These are phyloP conservation scores for Myopa tessellatipennis DNA, from an alignment of 2,888 invertebrate genomes.

Conservation along the genomic window DNA sequence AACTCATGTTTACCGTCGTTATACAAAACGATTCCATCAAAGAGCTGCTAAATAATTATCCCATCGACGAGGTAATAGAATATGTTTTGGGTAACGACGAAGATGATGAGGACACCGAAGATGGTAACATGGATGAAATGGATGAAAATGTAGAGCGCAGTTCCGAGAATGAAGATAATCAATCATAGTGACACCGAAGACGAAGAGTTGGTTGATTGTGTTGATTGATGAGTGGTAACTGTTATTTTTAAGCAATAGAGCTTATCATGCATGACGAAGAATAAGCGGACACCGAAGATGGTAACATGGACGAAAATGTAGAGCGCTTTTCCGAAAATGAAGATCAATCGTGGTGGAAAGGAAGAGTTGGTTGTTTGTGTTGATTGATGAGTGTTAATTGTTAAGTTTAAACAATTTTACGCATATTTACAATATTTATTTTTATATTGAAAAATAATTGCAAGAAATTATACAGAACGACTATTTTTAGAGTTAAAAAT, in stretches of 20 bases:
- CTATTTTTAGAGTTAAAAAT: background rate
- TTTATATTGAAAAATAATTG: background rate
- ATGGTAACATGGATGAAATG: constrained; percentile 27
- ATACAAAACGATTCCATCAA: constrained; percentile 85
- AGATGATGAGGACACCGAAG: constrained; percentile 56
- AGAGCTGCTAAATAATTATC: constrained; percentile 83
- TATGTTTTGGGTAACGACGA: constrained; percentile 75
- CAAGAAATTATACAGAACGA: background rate
- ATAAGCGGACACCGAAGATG: constrained; percentile 44
- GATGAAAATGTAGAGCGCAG: constrained; percentile 28
- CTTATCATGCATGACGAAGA: too few relatives aligned
- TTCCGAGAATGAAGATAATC: background rate
- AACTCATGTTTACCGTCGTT: constrained; percentile 84
- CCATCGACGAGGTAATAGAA: constrained; percentile 87
- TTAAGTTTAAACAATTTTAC: constrained; percentile 18
- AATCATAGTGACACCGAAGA: background rate
- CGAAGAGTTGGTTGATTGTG: background rate
- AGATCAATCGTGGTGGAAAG: background rate
- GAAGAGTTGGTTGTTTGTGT: too few relatives aligned
- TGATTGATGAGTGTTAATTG: background rate
- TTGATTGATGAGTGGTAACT: background rate
- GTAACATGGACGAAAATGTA: constrained; percentile 30
- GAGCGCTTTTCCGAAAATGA: constrained; percentile 1
- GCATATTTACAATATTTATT: background rate
- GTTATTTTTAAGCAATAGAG: constrained; percentile 8